phyloP scores from a whole-genome alignment of 2,113 vertebrate genomes.

The Lepus europaeus region DNA sequence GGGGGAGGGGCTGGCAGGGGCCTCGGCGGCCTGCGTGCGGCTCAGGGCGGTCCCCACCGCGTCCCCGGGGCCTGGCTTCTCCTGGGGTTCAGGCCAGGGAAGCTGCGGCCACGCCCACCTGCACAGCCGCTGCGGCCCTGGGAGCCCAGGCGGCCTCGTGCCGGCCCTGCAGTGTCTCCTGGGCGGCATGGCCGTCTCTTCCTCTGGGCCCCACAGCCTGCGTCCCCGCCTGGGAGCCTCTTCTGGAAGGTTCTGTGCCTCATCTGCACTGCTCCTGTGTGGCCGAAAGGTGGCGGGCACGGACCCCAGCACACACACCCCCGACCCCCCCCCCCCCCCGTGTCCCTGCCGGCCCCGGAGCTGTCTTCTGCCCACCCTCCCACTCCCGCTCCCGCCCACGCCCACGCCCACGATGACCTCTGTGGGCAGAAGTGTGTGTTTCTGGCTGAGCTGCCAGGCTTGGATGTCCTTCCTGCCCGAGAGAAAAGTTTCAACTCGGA shows the following conservation, averaged over 20 bases:
- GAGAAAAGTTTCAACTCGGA: slow-evolving; percentile 65
- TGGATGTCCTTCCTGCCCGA: slow-evolving; percentile 39
- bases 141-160: no score
- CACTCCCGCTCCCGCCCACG: no score
- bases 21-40: no score
- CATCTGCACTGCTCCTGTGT: accelerated
- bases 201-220: background rate
- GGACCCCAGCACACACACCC: background rate
- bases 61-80: no score
- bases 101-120: no score
- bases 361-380: no score
- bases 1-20: no score
- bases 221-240: background rate
- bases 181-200: background rate
- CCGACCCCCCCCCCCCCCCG: background rate
- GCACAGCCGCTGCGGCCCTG: no score
- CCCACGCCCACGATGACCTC: background rate
- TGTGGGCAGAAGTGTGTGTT: background rate
- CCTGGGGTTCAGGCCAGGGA: no score
- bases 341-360: no score
- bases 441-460: background rate
- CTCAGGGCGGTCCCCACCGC: no score
- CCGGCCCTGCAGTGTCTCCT: background rate
- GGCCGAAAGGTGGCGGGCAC: background rate
- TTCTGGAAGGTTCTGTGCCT: accelerated